Conservation (phyloP, 2,888 invertebrate genomes). For the Aelia acuminata region DNA sequence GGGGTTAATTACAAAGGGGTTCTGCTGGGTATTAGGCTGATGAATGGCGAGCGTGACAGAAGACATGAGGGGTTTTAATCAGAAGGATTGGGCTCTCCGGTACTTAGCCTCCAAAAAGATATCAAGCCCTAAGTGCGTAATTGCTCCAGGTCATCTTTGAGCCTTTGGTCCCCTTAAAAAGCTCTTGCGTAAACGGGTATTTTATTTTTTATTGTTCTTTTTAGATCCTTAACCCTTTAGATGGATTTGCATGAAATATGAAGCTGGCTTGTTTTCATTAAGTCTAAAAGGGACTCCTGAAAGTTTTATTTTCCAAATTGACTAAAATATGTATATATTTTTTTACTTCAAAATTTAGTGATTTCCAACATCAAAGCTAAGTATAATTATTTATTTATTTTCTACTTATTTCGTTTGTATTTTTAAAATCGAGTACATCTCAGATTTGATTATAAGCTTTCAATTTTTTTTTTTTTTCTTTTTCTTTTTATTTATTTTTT, state of each 20-base stretch:
- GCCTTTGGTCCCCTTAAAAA: background rate
- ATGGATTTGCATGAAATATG: background rate
- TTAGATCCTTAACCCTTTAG: background rate
- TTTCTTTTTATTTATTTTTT: too few relatives aligned
- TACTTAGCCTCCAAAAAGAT: background rate
- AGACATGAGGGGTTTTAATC: slow-evolving; percentile 15
- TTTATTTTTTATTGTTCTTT: background rate
- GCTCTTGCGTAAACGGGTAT: background rate
- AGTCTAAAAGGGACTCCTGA: background rate
- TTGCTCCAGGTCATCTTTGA: background rate
- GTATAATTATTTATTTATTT: too few relatives aligned
- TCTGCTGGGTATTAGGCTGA: background rate
- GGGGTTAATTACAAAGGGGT: background rate
- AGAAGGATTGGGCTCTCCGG: background rate
- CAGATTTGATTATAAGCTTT: too few relatives aligned
- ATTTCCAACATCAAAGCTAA: too few relatives aligned
- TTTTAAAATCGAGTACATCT: too few relatives aligned
- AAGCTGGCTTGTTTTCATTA: background rate
- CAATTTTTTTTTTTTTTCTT: too few relatives aligned
- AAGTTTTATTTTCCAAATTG: too few relatives aligned
- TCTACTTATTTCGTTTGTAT: too few relatives aligned
- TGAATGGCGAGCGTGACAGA: slow-evolving; percentile 14
- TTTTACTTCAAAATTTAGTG: too few relatives aligned
- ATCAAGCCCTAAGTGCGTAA: slow-evolving; percentile 1
- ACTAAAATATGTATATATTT: too few relatives aligned